These are phyloP conservation scores for Neopipo cinnamomea DNA, from an alignment of 2,113 vertebrate genomes.

Conservation along the genomic window DNA sequence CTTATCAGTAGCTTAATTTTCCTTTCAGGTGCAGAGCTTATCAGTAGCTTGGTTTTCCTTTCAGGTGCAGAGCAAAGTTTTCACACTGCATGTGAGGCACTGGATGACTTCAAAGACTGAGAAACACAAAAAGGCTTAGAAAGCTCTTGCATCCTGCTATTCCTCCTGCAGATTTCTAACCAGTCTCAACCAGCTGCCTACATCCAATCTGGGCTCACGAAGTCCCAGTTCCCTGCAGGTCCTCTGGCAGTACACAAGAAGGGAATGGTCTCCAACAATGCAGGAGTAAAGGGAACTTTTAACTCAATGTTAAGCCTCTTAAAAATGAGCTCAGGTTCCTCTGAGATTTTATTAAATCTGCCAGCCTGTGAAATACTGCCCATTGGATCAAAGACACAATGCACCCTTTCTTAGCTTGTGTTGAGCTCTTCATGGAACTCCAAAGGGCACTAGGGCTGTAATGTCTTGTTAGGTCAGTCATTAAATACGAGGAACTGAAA, in stretches of 20 bases:
- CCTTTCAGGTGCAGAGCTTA: constrained; percentile 3
- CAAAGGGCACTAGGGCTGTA: constrained; percentile 34
- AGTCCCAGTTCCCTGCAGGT: constrained; percentile 7
- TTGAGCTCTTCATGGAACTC: constrained; percentile 45
- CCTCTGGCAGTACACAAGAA: constrained; percentile 47
- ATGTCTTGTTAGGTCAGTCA: constrained; percentile 21
- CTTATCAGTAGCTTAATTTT: background rate
- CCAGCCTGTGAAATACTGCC: constrained; percentile 51
- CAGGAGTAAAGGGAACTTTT: constrained; percentile 45
- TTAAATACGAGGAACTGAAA: constrained; percentile 55
- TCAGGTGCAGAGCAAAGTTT: constrained; percentile 11
- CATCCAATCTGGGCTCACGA: constrained; percentile 25
- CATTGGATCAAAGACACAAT: constrained; percentile 57
- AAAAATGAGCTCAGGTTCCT: constrained; percentile 55
- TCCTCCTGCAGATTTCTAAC: constrained; percentile 37
- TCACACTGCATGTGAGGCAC: background rate
- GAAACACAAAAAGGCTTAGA: constrained; percentile 49
- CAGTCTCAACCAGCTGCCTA: constrained; percentile 34
- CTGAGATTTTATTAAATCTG: constrained; percentile 60
- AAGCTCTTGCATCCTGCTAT: background rate
- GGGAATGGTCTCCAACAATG: constrained; percentile 42
- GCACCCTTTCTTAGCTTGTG: constrained; percentile 58
- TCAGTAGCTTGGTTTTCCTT: background rate
- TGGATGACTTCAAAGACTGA: constrained; percentile 28
- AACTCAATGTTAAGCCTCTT: constrained; percentile 58